These are phyloP conservation scores for Diplogasteroides magnus DNA, from an alignment of 1,140 invertebrate species.

Conservation along the genomic window DNA sequence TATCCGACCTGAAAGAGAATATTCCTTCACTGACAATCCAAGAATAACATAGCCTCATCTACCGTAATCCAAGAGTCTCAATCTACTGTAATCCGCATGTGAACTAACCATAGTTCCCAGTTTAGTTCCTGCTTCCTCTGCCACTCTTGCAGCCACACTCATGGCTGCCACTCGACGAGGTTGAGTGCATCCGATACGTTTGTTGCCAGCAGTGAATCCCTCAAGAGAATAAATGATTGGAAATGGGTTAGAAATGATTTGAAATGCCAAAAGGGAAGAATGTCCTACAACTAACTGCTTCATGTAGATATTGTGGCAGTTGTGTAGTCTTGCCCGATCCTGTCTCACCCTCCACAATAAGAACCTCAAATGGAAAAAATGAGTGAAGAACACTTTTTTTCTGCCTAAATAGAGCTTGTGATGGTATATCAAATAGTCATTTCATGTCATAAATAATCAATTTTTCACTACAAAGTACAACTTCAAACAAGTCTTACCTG, in stretches of 20 bases:
- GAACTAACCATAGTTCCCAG: conserved; percentile 63
- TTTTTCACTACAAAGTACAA: no score
- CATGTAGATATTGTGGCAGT: conserved; percentile 91
- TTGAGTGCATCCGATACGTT: conserved; percentile 74
- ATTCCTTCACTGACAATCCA: neutral
- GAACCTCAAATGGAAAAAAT: no score
- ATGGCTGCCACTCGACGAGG: conserved; percentile 74
- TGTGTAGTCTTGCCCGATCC: conserved; percentile 87
- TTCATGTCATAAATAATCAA: no score
- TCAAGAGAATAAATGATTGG: conserved; percentile 33
- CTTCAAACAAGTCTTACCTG: no score
- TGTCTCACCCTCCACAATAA: conserved; percentile 85
- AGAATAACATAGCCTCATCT: neutral
- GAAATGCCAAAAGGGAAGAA: no score
- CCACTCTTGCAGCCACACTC: conserved; percentile 70
- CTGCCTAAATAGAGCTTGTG: neutral
- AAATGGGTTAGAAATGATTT: neutral
- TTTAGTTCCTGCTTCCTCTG: conserved; percentile 70
- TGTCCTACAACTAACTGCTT: conserved; percentile 82
- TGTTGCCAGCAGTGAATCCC: conserved; percentile 66
- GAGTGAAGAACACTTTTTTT: no score
- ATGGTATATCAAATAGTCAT: no score
- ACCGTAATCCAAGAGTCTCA: no score
- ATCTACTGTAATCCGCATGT: no score
- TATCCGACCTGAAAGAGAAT: conserved; percentile 68